Base-by-base conservation (phyloP, 2,888 invertebrate genomes). In the Agonopterix alstromeriana region DNA sequence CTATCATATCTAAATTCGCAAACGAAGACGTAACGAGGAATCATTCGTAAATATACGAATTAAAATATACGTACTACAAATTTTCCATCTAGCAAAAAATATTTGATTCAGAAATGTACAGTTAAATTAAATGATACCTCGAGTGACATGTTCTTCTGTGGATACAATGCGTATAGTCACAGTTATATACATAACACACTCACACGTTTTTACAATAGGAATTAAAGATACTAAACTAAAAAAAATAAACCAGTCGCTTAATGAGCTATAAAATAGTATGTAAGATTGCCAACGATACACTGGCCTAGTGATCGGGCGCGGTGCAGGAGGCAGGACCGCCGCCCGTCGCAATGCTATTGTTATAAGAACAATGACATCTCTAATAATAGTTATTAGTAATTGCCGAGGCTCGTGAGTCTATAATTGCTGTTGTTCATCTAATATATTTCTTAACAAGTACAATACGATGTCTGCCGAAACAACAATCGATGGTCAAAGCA, bases 231-330 rank as follows among this genome's bases (percentile, higher is more conserved):
- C 79, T 83, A 74, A 84, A 83, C 76, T 82, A 83, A 78, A 82
- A n/a, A 70, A 72, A 80, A 66, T 79, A 85, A 85, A 78, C 84
- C 87, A 87, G 87, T 87, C 87, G 78, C 87, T 87, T 84, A 86
- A 74, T 82, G 77, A 84, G 75, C 83, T 85, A 84, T 72, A 81
- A 80, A 74, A 77, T 85, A 84, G 70, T 77, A 77, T 69, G 68
- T 76, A 75, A 77, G 75, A 77, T 84, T 73, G 87, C 87, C 87
- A 82, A 82, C 81, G 71, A 73, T 80, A 83, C 83, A 88, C 87
- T 88, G 87, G 87, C 87, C 87, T 78, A 75, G 70, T 56, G 70
- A 67, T 64, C 70, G 70, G 65, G 57, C 53, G 56, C 57, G 56
- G 47, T 53, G 51, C 36, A 69, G 70, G 65, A 57, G 53, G 56